Percentiles rank a stretch among this genome's conserved stretches.
These are phyloP conservation scores for Lobophora halterata DNA, from an alignment of 2,888 invertebrate genomes.

Conservation along the genomic window DNA sequence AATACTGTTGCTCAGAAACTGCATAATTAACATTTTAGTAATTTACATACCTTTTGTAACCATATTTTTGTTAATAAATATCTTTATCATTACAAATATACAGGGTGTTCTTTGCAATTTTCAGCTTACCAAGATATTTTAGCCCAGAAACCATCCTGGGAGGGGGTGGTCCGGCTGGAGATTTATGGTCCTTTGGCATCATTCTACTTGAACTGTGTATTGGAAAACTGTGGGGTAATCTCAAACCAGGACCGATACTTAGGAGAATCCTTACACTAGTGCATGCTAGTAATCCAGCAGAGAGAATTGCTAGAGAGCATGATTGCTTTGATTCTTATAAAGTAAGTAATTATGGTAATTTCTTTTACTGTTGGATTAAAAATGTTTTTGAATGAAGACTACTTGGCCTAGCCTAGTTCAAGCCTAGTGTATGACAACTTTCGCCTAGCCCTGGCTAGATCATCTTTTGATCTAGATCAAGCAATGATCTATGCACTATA, in stretches of 20 bases:
- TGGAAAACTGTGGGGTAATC: conserved; percentile 85
- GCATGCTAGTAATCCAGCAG: conserved; percentile 75
- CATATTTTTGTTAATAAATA: too few species aligned
- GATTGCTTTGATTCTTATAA: conserved; percentile 84
- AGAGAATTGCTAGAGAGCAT: conserved; percentile 90
- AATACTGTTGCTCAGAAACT: too few species aligned
- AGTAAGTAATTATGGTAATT: conserved; percentile 57
- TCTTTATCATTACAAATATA: too few species aligned
- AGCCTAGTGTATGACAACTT: too few species aligned
- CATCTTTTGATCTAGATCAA: too few species aligned
- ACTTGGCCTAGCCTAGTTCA: too few species aligned
- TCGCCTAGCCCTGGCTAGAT: too few species aligned
- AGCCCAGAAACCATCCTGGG: conserved; percentile 90
- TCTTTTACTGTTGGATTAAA: neutral
- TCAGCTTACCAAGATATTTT: conserved; percentile 87
- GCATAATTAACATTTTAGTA: too few species aligned
- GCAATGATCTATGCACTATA: too few species aligned
- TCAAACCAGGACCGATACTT: conserved; percentile 87
- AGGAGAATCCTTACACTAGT: conserved; percentile 87
- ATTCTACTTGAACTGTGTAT: conserved; percentile 90
- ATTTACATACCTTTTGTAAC: too few species aligned
- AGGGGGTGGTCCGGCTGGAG: conserved; percentile 88
- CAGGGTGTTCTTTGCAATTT: conserved; percentile 35
- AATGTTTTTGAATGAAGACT: too few species aligned
- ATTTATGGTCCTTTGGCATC: conserved; percentile 97